Evolutionary conservation across 2,797 vertebrate genomes (phyloP).

Genomic region (Sebastes iracundus): DNA sequence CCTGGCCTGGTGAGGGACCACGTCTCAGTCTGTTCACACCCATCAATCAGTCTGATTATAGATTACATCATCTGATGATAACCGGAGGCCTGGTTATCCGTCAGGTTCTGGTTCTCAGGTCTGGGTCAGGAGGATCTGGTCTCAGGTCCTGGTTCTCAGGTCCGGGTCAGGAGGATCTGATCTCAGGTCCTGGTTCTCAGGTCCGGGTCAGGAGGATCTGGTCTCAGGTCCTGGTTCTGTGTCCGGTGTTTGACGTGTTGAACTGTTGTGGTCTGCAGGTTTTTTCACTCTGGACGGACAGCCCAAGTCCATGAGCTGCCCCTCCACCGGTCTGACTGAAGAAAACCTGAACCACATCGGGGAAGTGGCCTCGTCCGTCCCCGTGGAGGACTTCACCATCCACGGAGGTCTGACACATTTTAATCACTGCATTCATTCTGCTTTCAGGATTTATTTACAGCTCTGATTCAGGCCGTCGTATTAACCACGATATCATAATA

Average conservation of each 20-base stretch:
- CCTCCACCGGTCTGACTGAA: slow-evolving; percentile 90
- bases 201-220: too few relatives aligned
- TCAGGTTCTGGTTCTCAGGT: neutral
- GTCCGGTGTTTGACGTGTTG: slow-evolving; percentile 51
- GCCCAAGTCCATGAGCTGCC: slow-evolving; percentile 92
- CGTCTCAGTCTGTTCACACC: too few relatives aligned
- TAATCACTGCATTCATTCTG: neutral
- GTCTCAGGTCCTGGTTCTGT: neutral
- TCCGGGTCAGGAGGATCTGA: neutral
- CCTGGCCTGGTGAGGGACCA: slow-evolving; percentile 88
- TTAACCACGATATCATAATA: too few relatives aligned
- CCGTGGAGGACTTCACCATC: slow-evolving; percentile 95
- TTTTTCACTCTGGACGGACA: slow-evolving; percentile 96
- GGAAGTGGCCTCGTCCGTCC: slow-evolving; percentile 91
- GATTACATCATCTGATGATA: too few relatives aligned
- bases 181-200: neutral
- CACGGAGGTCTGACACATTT: slow-evolving; percentile 84
- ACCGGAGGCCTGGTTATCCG: too few relatives aligned
- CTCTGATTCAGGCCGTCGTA: too few relatives aligned
- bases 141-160: too few relatives aligned
- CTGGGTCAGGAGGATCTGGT: too few relatives aligned
- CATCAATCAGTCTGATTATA: too few relatives aligned
- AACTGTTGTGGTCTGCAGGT: slow-evolving; percentile 76
- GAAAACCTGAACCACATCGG: slow-evolving; percentile 90
- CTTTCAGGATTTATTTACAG: too few relatives aligned